Conservation (phyloP, 2,113 vertebrate species). For the Pelecanus crispus region DNA sequence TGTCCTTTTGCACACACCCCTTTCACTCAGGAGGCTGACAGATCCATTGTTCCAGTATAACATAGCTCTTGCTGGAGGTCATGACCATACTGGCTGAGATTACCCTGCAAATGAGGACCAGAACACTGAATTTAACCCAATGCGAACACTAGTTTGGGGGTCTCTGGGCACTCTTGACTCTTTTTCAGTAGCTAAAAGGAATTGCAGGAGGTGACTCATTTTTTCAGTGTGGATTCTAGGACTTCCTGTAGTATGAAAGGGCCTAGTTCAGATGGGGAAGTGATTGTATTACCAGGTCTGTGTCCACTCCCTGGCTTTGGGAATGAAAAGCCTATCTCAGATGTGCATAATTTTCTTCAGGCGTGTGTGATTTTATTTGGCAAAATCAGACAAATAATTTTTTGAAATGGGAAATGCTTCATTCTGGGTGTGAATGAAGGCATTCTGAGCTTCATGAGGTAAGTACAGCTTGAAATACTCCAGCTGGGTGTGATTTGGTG, state of each 20-base stretch:
- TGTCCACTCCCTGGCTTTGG: not conserved
- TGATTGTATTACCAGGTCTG: not conserved
- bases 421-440: not conserved
- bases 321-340: not conserved
- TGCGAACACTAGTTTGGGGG: not conserved
- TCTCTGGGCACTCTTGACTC: not conserved
- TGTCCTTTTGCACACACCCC: constrained; percentile 55
- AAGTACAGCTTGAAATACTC: not conserved
- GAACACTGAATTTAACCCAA: constrained; percentile 52
- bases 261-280: not conserved
- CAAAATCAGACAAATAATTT: not conserved
- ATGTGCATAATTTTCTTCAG: not conserved
- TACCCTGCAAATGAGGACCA: constrained; percentile 55
- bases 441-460: not conserved
- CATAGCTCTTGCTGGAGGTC: constrained; percentile 55
- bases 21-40: constrained; percentile 52
- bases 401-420: not conserved
- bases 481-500: not conserved
- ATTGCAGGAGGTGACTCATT: constrained; percentile 34
- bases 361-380: not conserved
- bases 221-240: constrained; percentile 14
- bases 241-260: constrained; percentile 30
- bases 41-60: constrained; percentile 50
- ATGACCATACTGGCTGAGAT: constrained; percentile 55
- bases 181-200: constrained; percentile 32